Evolutionary conservation across 2,113 vertebrate species (phyloP), one percentile per base, ranked within the genome.

Genomic region (Bufo bufo): DNA sequence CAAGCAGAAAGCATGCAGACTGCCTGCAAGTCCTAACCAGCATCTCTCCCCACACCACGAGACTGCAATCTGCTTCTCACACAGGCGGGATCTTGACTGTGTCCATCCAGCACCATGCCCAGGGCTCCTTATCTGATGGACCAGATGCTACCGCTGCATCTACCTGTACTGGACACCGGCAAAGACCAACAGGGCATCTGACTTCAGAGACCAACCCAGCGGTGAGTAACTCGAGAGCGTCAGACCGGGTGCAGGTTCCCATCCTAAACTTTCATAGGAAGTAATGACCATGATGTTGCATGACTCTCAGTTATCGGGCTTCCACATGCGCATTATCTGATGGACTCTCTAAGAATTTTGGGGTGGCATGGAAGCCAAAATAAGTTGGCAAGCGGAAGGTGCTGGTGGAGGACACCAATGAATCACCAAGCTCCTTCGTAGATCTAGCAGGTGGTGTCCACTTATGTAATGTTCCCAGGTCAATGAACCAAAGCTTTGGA

Each of bases 1-100:
- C 86, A 63, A 82, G 52, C 20, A 81, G 77, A 87, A 87, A 69
- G 85, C 77, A 80, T 81, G 63, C 77, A 87, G 54, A 43, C 86
- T 75, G 79, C 43, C 54, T 82, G 56, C 86, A 87, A 87, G 86
- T 82, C 61, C 43, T 58, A 82, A 75, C 86, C 78, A 82, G 79
- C 86, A 45, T 12, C 63, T 66, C 61, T 50, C 85, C 19, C 77
- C 59, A 56, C 52, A 72, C 33, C 23, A n/a, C 19, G 50, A 10
- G 43, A 50, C 56, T 82, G 71, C 33, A 47, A 61, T 10, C 63
- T 72, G 16, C 75, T 71, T 16, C 59, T 66, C 63, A 71, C 49
- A 52, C n/a, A 83, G 43, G 45, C 17, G 11, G 80, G 59, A 61
- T 7, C 81, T 33, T 33, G 33, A 33, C 33, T 83, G 81, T 66